These are phyloP conservation scores for Actinia tenebrosa DNA, from an alignment of 64 coral and sea anemone species.

Conservation along the genomic window DNA sequence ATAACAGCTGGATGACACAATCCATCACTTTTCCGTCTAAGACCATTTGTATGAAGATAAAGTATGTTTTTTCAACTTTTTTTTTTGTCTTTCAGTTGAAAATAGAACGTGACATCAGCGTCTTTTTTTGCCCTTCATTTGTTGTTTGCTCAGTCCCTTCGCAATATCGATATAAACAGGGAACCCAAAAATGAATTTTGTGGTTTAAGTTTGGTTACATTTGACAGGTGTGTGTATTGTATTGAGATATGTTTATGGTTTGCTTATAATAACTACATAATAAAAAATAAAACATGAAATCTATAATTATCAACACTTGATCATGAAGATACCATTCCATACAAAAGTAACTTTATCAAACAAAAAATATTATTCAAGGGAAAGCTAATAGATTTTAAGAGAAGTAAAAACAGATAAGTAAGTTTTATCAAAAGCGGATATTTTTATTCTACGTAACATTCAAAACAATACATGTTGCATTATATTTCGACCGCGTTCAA, in stretches of 20 bases:
- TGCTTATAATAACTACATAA: not conserved
- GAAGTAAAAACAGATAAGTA: too few species aligned
- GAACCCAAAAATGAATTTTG: not conserved
- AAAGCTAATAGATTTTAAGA: too few species aligned
- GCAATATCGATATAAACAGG: not conserved
- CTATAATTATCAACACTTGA: too few species aligned
- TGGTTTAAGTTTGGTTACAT: not conserved
- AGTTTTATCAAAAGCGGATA: too few species aligned
- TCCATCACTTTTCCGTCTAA: not conserved
- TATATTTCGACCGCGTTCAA: too few species aligned
- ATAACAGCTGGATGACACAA: not conserved
- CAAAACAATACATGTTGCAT: too few species aligned
- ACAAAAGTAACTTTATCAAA: too few species aligned
- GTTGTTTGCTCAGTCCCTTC: not conserved
- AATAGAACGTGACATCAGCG: not conserved
- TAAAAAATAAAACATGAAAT: too few species aligned
- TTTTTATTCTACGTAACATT: too few species aligned
- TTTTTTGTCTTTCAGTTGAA: not conserved
- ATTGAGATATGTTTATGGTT: not conserved
- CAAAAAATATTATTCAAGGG: too few species aligned
- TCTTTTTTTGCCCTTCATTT: not conserved
- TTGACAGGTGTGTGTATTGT: not conserved
- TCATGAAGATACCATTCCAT: too few species aligned
- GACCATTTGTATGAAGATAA: not conserved
- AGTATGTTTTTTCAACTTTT: not conserved